Base-by-base conservation (phyloP, 2,888 invertebrate species). In the Drosophila prostipennis region DNA sequence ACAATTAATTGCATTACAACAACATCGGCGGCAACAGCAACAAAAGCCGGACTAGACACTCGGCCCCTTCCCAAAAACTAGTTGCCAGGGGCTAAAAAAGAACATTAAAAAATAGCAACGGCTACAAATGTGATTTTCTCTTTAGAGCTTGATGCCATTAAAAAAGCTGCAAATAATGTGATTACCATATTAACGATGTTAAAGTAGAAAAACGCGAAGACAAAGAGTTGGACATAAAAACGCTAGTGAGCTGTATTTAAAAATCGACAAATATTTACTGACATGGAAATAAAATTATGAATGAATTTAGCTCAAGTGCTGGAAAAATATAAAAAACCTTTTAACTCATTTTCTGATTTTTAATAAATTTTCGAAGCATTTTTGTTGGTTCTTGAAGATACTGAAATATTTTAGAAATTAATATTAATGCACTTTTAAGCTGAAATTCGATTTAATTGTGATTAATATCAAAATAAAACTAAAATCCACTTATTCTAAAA, bases 1-100 rank as follows among this genome's bases (percentile, higher is more conserved):
- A 76, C 75, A 85, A 77, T 79, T 89, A 89, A 88, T 89, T 85
- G 87, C 75, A 81, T 87, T 79, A 74, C 67, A 74, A 67, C 63
- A 74, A 73, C 40, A 72, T 29, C 54, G 49, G 19, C 19, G 3
- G 19, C 19, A 19, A 19, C 19, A 19, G 40, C 67, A 43, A 37
- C 63, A 67, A 56, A 49, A 49, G 56, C 68, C 57, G 56, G 49
- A 67, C 48, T 67, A 67, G 42, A 67, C 67, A 49, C n/a, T 16
- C 36, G 8, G 29, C 34, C 26, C 16, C 2, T 2, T 14, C 37
- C n/a, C 29, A n/a, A 37, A 56, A 60, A 65, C 64, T 65, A 65
- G 64, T 39, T 19, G 64, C 64, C 53, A 8, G 36, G 14, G 64
- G 64, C 64, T 7, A 8, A 26, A 56, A 64, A 65, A 37, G 8